Evolutionary conservation across 2,888 invertebrate species (phyloP).

Genomic region (Rhagium mordax): DNA sequence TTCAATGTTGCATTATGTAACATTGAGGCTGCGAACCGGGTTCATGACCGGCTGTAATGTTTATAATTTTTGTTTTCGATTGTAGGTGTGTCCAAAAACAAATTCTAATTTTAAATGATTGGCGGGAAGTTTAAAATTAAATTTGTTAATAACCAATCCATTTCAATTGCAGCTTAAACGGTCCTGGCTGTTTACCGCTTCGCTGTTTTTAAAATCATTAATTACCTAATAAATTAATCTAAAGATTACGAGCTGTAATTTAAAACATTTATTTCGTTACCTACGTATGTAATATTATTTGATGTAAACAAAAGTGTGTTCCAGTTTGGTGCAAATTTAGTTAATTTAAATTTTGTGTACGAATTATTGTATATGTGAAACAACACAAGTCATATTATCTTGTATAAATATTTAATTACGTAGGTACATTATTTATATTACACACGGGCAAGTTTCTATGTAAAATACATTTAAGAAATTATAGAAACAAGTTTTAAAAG

Average conservation of each 20-base stretch:
- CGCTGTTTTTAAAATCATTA: not conserved
- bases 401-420: not conserved
- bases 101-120: conserved; percentile 58
- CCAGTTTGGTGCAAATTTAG: not conserved
- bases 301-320: not conserved
- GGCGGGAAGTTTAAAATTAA: conserved; percentile 56
- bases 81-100: conserved; percentile 66
- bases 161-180: not conserved
- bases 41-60: conserved; percentile 51
- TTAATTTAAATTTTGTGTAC: not conserved
- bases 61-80: conserved; percentile 54
- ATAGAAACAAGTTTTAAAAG: not conserved
- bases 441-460: not conserved
- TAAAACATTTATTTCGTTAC: not conserved
- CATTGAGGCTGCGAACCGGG: conserved; percentile 12
- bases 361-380: not conserved
- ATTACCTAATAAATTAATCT: not conserved
- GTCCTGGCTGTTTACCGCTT: not conserved
- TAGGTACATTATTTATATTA: not conserved
- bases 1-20: conserved; percentile 23
- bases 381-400: not conserved
- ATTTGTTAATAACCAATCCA: not conserved
- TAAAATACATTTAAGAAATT: not conserved
- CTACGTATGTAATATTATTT: not conserved
- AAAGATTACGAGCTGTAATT: not conserved